Base-by-base conservation (phyloP, 2,797 vertebrate genomes). In the Bradypodion pumilum region DNA sequence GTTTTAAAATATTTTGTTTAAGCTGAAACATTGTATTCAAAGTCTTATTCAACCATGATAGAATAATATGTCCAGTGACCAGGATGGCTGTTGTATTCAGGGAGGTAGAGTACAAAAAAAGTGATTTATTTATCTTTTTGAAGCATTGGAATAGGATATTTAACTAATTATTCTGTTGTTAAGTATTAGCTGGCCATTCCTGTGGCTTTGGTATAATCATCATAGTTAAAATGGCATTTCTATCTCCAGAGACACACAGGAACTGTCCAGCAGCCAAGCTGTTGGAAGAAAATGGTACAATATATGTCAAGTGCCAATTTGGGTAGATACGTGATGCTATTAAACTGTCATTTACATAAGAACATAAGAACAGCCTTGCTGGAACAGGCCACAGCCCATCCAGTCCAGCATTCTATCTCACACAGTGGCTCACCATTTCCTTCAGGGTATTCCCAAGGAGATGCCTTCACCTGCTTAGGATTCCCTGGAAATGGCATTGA, bases 181-280 rank as follows among this genome's bases (percentile, higher is more conserved):
- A 40, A 60, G 25, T 63, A 62, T 40, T 60, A 49, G 72, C 62
- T 16, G 19, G 59, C 63, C 7, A 3, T 52, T 6, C 10, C 40
- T 76, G 42, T 16, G 8, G 29, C n/a, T 86, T 23, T 63, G 77
- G 5, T 74, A 85, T 80, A 42, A 37, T 82, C 73, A 29, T 0
- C 0, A 46, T 63, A 79, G 0, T 1, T 66, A 7, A 19, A 86
- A 83, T 0, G 65, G 4, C 25, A 49, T 62, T 35, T 10, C 37
- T 89, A 70, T 66, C 40, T 2, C 63, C 29, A 75, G 44, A n/a
- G 72, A 37, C 79, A 88, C 70, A 62, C 16, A 83, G 5, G 35
- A 89, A 85, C 5, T 32, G 0, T 81, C 2, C 5, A 56, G 15
- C 10, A 86, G 6, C 6, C 78, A 59, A 4, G 46, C 1, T 44